Percentiles rank a stretch among this genome's conserved stretches.
Evolutionary conservation across 2,797 vertebrate genomes (phyloP).

Genomic region (Podarcis lilfordi): DNA sequence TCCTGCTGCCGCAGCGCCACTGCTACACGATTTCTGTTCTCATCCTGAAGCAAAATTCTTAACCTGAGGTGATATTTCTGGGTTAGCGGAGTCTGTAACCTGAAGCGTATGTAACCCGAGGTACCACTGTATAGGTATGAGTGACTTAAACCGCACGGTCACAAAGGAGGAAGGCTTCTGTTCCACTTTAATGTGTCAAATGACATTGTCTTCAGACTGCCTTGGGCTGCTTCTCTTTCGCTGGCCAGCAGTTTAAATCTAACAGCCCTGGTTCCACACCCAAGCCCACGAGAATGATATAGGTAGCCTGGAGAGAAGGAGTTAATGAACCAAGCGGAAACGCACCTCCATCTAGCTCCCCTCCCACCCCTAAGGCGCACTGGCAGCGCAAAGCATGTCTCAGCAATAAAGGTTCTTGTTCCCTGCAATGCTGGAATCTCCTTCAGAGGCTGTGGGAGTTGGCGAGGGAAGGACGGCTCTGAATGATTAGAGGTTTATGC

Average conservation of each 20-base stretch:
- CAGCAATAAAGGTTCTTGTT: rapidly evolving
- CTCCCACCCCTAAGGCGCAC: rapidly evolving
- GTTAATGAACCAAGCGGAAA: background rate
- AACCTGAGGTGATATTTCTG: no score
- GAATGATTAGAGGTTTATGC: background rate
- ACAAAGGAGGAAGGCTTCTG: background rate
- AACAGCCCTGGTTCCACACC: rapidly evolving
- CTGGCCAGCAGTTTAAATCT: background rate
- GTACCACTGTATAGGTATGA: background rate
- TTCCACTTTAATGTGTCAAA: background rate
- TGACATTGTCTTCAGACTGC: background rate
- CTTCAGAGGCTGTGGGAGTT: background rate
- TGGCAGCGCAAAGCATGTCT: background rate
- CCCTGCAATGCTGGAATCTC: background rate
- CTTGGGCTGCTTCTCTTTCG: background rate
- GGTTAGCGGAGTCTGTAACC: no score
- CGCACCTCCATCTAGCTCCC: rapidly evolving
- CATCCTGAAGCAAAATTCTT: no score
- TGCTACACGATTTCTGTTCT: no score
- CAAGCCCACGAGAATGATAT: rapidly evolving
- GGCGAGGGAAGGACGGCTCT: background rate
- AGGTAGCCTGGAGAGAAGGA: background rate
- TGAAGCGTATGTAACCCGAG: no score
- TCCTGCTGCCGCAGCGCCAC: no score
- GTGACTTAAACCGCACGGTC: background rate